These are phyloP conservation scores for Chaitophorus viminalis DNA, from an alignment of 2,888 invertebrate species.

Conservation along the genomic window DNA sequence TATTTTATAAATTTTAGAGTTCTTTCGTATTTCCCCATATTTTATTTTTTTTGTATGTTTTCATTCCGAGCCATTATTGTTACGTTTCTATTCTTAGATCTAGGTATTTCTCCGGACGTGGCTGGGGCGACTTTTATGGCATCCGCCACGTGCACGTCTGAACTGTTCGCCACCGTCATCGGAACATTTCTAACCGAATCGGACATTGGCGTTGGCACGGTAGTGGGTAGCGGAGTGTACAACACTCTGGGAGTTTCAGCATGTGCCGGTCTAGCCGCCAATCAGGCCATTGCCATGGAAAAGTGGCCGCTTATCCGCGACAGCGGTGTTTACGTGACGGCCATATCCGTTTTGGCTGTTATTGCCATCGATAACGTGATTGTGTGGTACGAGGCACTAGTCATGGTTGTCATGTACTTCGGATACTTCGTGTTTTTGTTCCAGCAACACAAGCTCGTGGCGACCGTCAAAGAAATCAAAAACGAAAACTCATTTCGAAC, in stretches of 20 bases:
- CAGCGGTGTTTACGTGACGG: constrained; percentile 78
- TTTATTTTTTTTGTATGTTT: not conserved
- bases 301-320: constrained; percentile 86
- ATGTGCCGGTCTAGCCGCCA: constrained; percentile 80
- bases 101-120: constrained; percentile 76
- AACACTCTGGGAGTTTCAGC: constrained; percentile 87
- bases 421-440: constrained; percentile 80
- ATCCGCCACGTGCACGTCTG: constrained; percentile 92
- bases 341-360: constrained; percentile 76
- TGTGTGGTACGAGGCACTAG: constrained; percentile 81
- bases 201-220: constrained; percentile 87
- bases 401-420: constrained; percentile 78
- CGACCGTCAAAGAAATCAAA: not conserved
- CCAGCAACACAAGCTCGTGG: constrained; percentile 63
- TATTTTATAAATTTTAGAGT: not conserved
- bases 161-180: constrained; percentile 90
- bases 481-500: not conserved
- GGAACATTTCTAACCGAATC: constrained; percentile 85
- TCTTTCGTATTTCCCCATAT: no score
- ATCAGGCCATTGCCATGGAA: constrained; percentile 80
- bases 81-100: constrained; percentile 64
- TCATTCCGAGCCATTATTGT: no score
- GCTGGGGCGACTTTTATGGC: constrained; percentile 98
- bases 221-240: constrained; percentile 87
- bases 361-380: constrained; percentile 83